These are phyloP conservation scores for Drosophila mettleri DNA, from an alignment of 2,888 invertebrate species.

Conservation along the genomic window DNA sequence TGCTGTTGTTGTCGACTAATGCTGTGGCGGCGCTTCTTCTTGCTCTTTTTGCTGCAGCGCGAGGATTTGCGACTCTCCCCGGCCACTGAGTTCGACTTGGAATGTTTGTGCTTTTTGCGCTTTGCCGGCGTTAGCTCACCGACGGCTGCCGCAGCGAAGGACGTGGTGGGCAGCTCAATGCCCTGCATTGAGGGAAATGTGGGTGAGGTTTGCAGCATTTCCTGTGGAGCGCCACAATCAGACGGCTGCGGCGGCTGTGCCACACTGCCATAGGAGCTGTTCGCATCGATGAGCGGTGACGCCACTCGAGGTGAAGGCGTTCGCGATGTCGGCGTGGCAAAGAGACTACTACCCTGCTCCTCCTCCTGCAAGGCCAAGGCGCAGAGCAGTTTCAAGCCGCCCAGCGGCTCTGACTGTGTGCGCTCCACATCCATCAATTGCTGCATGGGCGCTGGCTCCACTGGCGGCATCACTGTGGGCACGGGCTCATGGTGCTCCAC, in stretches of 20 bases:
- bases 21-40: conserved; percentile 82
- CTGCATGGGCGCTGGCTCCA: conserved; percentile 22
- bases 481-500: conserved; percentile 61
- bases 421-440: conserved; percentile 41
- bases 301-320: conserved; percentile 55
- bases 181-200: conserved; percentile 81
- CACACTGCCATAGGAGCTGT: conserved; percentile 10
- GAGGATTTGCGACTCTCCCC: conserved; percentile 73
- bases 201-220: conserved; percentile 44
- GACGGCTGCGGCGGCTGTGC: conserved; percentile 5
- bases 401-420: conserved; percentile 84
- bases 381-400: conserved; percentile 91
- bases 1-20: conserved; percentile 57
- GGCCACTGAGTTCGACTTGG: conserved; percentile 77
- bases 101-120: conserved; percentile 86
- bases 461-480: conserved; percentile 10
- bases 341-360: conserved; percentile 74
- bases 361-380: conserved; percentile 92
- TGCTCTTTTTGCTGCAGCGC: conserved; percentile 84
- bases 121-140: conserved; percentile 66
- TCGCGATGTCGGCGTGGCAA: conserved; percentile 66
- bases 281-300: conserved; percentile 18
- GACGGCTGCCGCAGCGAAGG: conserved; percentile 23
- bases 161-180: conserved; percentile 77
- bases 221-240: conserved; percentile 37